A percentile compares a stretch with the other conserved stretches of the same genome.
Conservation (phyloP, 2,113 vertebrate genomes). For the Psephotus haematonotus region DNA sequence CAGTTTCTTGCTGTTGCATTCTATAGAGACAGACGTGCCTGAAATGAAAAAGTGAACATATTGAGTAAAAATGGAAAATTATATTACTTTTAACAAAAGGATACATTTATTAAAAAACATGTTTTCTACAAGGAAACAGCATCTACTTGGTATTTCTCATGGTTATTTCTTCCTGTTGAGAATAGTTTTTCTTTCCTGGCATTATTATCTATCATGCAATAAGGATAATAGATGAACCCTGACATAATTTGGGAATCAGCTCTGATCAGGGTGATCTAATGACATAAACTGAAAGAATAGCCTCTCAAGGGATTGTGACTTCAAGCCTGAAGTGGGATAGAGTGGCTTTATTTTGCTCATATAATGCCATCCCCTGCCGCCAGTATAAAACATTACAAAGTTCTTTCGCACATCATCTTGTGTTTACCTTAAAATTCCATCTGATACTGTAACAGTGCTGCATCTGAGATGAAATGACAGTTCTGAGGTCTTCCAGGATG, state of each 20-base stretch:
- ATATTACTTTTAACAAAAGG: slow-evolving; percentile 41
- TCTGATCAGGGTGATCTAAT: slow-evolving; percentile 30
- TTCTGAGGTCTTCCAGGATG: neutral
- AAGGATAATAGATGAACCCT: slow-evolving; percentile 46
- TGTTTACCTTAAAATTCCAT: neutral
- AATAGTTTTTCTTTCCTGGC: slow-evolving; percentile 24
- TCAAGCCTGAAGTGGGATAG: neutral
- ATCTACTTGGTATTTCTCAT: neutral
- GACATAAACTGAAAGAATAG: slow-evolving; percentile 15
- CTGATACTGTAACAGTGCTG: neutral
- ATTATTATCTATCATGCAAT: slow-evolving; percentile 29
- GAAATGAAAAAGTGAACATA: neutral
- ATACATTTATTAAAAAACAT: slow-evolving; percentile 35
- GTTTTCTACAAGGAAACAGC: slow-evolving; percentile 7
- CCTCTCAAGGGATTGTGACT: neutral
- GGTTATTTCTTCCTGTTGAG: slow-evolving; percentile 28
- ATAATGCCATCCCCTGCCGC: neutral
- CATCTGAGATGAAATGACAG: neutral
- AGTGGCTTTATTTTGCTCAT: neutral
- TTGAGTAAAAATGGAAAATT: slow-evolving; percentile 46
- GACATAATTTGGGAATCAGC: slow-evolving; percentile 42
- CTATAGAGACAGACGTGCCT: slow-evolving; percentile 6
- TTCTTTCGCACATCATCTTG: neutral
- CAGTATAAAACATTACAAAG: neutral
- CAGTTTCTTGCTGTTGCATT: neutral